These are phyloP conservation scores for Tachina grossa DNA, from an alignment of 2,888 invertebrate species.

Conservation along the genomic window DNA sequence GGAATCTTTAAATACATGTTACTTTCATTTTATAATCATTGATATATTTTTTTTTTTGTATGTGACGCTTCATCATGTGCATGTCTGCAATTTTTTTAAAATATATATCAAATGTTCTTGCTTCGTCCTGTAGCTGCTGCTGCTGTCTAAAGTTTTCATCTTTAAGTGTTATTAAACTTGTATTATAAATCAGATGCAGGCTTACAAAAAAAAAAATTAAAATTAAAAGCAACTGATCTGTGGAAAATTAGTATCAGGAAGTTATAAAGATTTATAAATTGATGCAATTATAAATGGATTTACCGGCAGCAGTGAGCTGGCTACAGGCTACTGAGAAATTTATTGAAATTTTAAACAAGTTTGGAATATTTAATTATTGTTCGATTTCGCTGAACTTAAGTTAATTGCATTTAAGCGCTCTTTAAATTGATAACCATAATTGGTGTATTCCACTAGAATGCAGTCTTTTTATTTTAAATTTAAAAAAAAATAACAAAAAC, in stretches of 20 bases:
- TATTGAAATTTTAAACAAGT: conserved; percentile 1
- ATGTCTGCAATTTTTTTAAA: conserved; percentile 32
- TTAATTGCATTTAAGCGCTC: not conserved
- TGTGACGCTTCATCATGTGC: conserved; percentile 63
- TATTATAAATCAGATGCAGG: conserved; percentile 64
- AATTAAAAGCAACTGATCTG: conserved; percentile 46
- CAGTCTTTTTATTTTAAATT: not conserved
- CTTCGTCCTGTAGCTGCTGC: conserved; percentile 24
- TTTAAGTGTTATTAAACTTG: conserved; percentile 71
- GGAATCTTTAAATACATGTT: conserved; percentile 71
- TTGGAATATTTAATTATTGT: conserved; percentile 40
- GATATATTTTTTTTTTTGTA: conserved; percentile 37
- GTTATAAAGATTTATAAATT: conserved; percentile 58
- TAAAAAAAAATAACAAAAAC: not conserved
- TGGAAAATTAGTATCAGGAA: conserved; percentile 72
- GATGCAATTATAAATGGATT: conserved; percentile 60
- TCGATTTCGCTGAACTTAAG: not conserved
- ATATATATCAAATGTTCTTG: not conserved
- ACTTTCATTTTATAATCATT: conserved; percentile 71
- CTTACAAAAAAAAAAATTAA: not conserved
- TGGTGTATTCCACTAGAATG: not conserved
- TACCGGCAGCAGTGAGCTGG: not conserved
- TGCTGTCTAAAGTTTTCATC: conserved; percentile 57
- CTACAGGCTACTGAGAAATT: not conserved
- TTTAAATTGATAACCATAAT: not conserved